phyloP scores from a whole-genome alignment of 2,797 vertebrate species.

The Champsocephalus esox region DNA sequence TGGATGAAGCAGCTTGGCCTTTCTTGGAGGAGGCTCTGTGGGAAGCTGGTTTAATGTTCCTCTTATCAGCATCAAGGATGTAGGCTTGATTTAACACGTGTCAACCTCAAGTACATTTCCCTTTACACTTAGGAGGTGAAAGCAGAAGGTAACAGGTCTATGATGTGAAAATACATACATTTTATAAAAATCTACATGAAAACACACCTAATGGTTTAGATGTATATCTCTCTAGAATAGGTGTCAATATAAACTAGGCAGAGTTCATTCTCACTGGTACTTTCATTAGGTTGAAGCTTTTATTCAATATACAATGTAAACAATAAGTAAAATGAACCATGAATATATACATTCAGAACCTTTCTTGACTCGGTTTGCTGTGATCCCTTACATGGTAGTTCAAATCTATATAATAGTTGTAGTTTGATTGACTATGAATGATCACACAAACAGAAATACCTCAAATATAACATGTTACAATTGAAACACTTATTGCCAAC shows the following conservation, averaged over 20 bases:
- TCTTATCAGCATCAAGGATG: conserved; percentile 35
- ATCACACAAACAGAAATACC: no score
- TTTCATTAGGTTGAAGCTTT: no score
- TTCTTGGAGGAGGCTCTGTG: conserved; percentile 41
- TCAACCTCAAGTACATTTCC: conserved; percentile 6
- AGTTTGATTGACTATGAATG: no score
- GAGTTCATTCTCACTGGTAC: no score
- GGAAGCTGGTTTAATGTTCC: conserved; percentile 35
- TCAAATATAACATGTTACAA: no score
- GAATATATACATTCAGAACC: no score
- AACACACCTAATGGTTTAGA: neutral
- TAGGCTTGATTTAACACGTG: conserved; percentile 15
- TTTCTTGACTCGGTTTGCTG: neutral
- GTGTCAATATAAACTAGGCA: no score
- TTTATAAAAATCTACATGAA: neutral
- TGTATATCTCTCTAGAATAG: neutral
- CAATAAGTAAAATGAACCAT: no score
- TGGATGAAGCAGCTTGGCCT: conserved; percentile 62
- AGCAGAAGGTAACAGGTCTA: neutral
- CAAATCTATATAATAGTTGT: no score
- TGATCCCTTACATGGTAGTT: no score
- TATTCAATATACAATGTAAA: no score
- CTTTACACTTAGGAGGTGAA: neutral
- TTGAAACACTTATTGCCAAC: no score
- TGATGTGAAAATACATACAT: neutral